These are phyloP conservation scores for Tolypeutes matacus DNA, from an alignment of 2,797 vertebrate species.

Conservation along the genomic window DNA sequence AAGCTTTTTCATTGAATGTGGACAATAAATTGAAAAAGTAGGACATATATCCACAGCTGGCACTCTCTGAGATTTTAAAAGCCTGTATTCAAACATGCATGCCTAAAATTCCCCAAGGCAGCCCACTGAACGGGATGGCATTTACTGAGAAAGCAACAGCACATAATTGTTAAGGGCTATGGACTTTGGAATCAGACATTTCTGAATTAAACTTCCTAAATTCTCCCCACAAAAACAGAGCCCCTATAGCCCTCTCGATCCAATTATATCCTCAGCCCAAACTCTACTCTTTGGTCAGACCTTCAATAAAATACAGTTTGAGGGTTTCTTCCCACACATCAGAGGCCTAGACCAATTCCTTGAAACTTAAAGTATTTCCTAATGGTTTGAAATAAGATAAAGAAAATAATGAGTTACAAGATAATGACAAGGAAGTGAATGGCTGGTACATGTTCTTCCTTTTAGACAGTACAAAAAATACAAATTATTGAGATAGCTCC, in stretches of 20 bases:
- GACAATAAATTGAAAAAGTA: not conserved
- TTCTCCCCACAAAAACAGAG: not conserved
- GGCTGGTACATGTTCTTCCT: not conserved
- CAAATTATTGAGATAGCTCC: not conserved
- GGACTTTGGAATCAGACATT: constrained; percentile 33
- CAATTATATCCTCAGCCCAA: constrained; percentile 1
- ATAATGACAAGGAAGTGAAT: constrained; percentile 39
- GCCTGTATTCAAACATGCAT: constrained; percentile 26
- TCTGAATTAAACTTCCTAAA: constrained; percentile 30
- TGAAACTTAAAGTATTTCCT: constrained; percentile 39
- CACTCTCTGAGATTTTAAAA: constrained; percentile 29
- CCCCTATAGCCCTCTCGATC: not conserved
- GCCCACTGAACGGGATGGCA: not conserved
- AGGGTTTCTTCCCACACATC: constrained; percentile 13
- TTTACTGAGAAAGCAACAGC: constrained; percentile 28
- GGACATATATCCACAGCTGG: not conserved
- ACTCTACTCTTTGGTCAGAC: not conserved
- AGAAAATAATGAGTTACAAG: constrained; percentile 42
- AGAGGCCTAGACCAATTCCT: not conserved
- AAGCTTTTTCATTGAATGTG: not conserved
- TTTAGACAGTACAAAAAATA: constrained; percentile 12
- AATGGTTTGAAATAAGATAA: constrained; percentile 59
- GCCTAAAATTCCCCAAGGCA: not conserved
- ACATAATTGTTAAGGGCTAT: not conserved
- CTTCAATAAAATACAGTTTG: constrained; percentile 39